Evolutionary conservation across 2,113 vertebrate genomes (phyloP), one percentile per base, ranked within the genome.

Genomic region (Tylochromis polylepis): DNA sequence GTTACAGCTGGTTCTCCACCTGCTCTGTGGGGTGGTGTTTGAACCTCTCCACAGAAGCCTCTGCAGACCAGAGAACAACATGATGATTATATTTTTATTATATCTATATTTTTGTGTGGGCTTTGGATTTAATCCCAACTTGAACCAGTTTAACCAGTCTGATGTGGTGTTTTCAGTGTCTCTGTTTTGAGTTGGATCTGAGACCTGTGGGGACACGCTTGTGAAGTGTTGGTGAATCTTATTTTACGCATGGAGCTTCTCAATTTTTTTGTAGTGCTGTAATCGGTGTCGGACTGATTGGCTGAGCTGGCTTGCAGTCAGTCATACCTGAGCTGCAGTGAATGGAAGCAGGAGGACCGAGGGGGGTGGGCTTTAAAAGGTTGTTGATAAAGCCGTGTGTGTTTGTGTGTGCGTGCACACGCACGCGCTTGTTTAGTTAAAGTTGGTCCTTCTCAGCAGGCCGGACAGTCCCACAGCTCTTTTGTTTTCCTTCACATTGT

Each of bases 401-500:
- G 29, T 67, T 16, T 79, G 14, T 59, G 49, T 83, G 18, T 84
- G 51, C 77, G 27, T 49, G 11, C 8, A 16, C 62, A 58, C 11
- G 20, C 18, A 4, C 9, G 34, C 7, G 49, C 5, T 15, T 93
- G 81, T 89, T 81, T 87, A 59, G 83, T 82, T 90, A 55, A 82
- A 79, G 43, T 70, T 24, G 53, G 43, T 79, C 62, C 8, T 22
- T 86, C 60, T 91, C 82, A 67, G 67, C 60, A 8, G 27, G 8
- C 38, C 4, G 27, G 22, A 43, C 56, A 11, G 12, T 60, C 56
- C 57, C 57, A 81, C 56, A 49, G 27, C 84, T 80, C 82, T 88
- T 88, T 77, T 85, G 82, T 91, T 91, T 90, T 89, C 83, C 75
- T 65, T 22, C 4, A 85, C 87, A 88, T 92, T 91, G 90, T 93